A percentile compares a stretch with the other conserved stretches of the same genome.
phyloP scores from a whole-genome alignment of 2,113 vertebrate genomes.

The Chaetops frenatus region DNA sequence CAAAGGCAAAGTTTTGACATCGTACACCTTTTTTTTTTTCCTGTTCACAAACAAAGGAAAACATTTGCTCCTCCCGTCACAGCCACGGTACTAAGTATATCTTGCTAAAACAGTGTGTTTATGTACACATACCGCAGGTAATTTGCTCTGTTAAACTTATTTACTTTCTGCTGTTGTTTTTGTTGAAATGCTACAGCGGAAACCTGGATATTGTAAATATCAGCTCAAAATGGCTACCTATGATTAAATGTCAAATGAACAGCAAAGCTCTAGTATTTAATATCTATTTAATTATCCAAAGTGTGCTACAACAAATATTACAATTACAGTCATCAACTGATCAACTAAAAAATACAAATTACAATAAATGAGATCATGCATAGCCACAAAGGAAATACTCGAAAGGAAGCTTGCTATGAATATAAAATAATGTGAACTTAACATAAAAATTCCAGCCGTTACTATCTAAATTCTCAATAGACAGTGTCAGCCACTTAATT shows the following conservation, averaged over 20 bases:
- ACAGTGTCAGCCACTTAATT: conserved; percentile 89
- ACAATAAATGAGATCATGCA: conserved; percentile 83
- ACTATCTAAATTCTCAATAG: conserved; percentile 88
- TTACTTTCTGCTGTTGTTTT: not conserved
- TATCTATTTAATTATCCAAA: conserved; percentile 65
- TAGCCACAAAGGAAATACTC: conserved; percentile 81
- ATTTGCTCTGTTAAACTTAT: not conserved
- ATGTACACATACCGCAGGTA: not conserved
- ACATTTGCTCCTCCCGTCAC: not conserved
- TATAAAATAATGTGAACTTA: conserved; percentile 89
- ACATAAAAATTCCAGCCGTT: conserved; percentile 87
- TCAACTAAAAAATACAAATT: conserved; percentile 81
- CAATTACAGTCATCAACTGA: conserved; percentile 76
- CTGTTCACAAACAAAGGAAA: conserved; percentile 42
- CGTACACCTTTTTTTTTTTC: not conserved
- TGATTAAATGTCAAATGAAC: conserved; percentile 26
- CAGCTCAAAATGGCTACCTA: conserved; percentile 2
- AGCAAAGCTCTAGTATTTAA: conserved; percentile 45
- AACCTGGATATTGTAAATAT: not conserved
- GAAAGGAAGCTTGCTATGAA: conserved; percentile 82
- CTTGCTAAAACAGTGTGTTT: not conserved
- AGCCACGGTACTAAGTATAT: not conserved
- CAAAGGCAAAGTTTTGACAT: conserved; percentile 22
- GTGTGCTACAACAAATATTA: conserved; percentile 71
- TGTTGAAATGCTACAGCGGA: not conserved